These are phyloP conservation scores for Ptychobarbus kaznakovi DNA, from an alignment of 2,797 vertebrate species.

Conservation along the genomic window DNA sequence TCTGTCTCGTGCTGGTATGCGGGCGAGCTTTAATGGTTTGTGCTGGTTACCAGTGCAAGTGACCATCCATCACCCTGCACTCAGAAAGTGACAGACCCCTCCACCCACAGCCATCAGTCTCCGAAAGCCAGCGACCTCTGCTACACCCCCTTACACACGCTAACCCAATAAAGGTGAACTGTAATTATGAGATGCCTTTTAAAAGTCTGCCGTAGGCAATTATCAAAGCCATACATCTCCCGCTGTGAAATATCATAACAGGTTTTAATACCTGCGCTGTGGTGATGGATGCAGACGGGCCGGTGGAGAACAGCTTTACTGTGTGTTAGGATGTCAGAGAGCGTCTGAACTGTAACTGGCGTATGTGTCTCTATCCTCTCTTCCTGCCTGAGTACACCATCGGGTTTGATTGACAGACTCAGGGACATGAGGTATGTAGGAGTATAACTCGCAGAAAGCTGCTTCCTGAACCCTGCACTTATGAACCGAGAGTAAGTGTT, in stretches of 20 bases:
- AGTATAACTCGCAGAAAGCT: constrained; percentile 29
- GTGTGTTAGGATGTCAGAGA: not conserved
- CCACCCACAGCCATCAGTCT: constrained; percentile 10
- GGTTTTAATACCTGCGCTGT: constrained; percentile 32
- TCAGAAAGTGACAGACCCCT: constrained; percentile 50
- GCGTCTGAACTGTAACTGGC: constrained; percentile 12
- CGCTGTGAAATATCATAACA: constrained; percentile 48
- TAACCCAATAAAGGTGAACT: constrained; percentile 62
- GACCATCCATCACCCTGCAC: constrained; percentile 58
- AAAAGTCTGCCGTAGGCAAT: constrained; percentile 60
- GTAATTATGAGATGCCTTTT: constrained; percentile 64
- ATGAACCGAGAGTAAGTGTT: constrained; percentile 45
- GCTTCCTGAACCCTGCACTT: constrained; percentile 36
- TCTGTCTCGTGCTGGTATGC: constrained; percentile 16
- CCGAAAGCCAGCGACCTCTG: constrained; percentile 37
- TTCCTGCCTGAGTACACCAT: constrained; percentile 10
- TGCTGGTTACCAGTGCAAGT: constrained; percentile 43
- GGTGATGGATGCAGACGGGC: constrained; percentile 23
- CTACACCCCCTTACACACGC: constrained; percentile 7
- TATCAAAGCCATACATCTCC: constrained; percentile 57
- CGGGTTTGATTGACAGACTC: constrained; percentile 50
- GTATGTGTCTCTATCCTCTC: constrained; percentile 21
- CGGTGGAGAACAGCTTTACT: constrained; percentile 16
- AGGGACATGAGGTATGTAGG: constrained; percentile 32
- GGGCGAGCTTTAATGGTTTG: constrained; percentile 48